Base-by-base conservation (phyloP, 1,140 invertebrate genomes). In the Drosophila fuyamai region DNA sequence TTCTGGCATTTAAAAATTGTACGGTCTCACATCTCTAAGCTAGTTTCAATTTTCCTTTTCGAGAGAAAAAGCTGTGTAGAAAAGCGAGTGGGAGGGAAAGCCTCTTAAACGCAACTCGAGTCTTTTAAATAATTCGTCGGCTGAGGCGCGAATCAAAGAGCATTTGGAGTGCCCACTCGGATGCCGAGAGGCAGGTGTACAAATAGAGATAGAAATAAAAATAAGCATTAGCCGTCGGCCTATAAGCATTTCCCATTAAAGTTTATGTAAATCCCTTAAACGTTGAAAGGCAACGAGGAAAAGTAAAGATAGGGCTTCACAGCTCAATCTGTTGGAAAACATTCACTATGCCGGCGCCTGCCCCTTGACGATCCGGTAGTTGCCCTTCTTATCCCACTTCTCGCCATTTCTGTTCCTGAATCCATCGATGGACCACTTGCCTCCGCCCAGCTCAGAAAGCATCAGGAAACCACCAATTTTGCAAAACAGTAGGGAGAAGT, bases 81-180 rank as follows among this genome's bases (percentile, higher is more conserved):
- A 9, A 13, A 58, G 46, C 71, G 50, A 47, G 12, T 6, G 7
- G 14, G 1, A 8, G 68, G 61, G 47, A 73, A 81, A 86, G 80
- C 75, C 78, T 83, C 83, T 88, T 86, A 86, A 88, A 58, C 74
- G 57, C 51, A 54, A 65, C 82, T 82, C 71, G 71, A 83, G 76
- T 79, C 83, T 79, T 86, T 86, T 88, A 62, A 80, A 88, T 88
- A 88, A 86, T 86, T 88, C 84, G 53, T 53, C 44, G 57, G 18
- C 74, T 55, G 66, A 56, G 59, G 61, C 54, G 65, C 56, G 76
- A 80, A 80, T 84, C 81, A 84, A 77, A 77, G 76, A 60, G 50
- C 70, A 58, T 74, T 81, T 51, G 61, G 57, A 73, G 79, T 47
- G 76, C 38, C 48, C 63, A 6, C 65, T 57, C 10, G 18, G 62